Evolutionary conservation across 2,888 invertebrate genomes (phyloP).

Genomic region (Athalia circularis): DNA sequence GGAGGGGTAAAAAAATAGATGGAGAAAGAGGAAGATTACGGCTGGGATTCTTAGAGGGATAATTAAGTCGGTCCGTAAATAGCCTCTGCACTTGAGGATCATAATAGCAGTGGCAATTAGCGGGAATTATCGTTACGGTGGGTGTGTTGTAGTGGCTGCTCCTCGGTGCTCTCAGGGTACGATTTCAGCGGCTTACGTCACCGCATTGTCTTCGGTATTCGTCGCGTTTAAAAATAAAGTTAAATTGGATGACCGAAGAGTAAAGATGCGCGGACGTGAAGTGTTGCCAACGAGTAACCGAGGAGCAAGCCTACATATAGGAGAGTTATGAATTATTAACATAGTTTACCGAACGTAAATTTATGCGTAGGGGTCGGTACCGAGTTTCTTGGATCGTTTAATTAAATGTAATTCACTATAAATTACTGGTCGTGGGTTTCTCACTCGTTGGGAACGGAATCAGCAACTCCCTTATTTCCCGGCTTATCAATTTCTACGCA

Average conservation of each 20-base stretch:
- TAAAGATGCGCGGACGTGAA: background rate
- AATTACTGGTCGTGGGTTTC: background rate
- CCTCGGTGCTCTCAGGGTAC: conserved; percentile 5
- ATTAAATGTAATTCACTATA: background rate
- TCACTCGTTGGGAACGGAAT: background rate
- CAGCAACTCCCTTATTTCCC: background rate
- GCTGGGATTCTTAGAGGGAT: conserved; percentile 12
- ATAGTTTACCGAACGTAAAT: background rate
- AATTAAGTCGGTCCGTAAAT: conserved; percentile 44
- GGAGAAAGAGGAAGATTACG: background rate
- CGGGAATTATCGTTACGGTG: conserved; percentile 64
- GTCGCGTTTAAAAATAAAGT: conserved; percentile 14
- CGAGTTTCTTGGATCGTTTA: background rate
- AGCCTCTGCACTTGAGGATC: conserved; percentile 43
- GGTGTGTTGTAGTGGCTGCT: conserved; percentile 53
- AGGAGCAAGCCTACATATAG: too few relatives aligned
- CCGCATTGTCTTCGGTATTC: conserved; percentile 33
- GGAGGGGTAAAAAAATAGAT: too few relatives aligned
- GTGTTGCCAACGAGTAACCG: too few relatives aligned
- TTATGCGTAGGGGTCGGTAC: background rate
- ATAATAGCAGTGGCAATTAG: conserved; percentile 67
- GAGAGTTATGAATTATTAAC: background rate
- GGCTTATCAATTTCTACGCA: conserved; percentile 34
- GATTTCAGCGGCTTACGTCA: conserved; percentile 41
- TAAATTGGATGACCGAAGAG: conserved; percentile 20